Conservation (phyloP, 2,888 invertebrate species). For the Gisinianus flammeolus region DNA sequence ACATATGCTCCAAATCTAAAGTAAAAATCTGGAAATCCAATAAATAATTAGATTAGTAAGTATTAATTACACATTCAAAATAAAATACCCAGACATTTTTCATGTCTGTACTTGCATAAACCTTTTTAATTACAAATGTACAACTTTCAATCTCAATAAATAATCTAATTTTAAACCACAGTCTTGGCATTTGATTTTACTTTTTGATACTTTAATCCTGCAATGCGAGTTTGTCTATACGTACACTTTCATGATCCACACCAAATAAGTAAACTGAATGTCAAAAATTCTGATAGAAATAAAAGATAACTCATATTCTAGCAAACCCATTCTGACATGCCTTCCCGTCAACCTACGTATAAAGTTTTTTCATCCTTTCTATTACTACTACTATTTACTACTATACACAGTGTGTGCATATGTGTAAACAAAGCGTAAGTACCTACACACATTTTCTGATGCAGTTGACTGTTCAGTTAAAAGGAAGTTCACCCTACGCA, state of each 20-base stretch:
- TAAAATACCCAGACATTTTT: background rate
- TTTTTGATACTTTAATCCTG: background rate
- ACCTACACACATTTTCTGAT: slow-evolving; percentile 1
- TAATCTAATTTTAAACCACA: background rate
- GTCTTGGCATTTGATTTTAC: background rate
- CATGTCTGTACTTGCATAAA: background rate
- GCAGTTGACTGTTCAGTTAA: background rate
- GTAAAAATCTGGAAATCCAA: slow-evolving; percentile 62
- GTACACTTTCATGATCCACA: background rate
- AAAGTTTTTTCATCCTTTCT: background rate
- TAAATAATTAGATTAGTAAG: background rate
- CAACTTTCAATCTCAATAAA: background rate
- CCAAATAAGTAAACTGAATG: slow-evolving; percentile 3
- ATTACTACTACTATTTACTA: background rate
- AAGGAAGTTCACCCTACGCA: slow-evolving; percentile 38
- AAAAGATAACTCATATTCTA: background rate
- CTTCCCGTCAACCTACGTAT: slow-evolving; percentile 22
- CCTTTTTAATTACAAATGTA: background rate
- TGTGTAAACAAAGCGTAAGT: background rate
- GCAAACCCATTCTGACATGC: background rate
- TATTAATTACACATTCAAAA: background rate
- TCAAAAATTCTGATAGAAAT: slow-evolving; percentile 10
- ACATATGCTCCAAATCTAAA: slow-evolving; percentile 79
- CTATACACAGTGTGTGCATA: background rate
- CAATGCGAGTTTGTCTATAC: background rate